phyloP scores from a whole-genome alignment of 2,888 invertebrate genomes.

The Lithophane semibrunnea region DNA sequence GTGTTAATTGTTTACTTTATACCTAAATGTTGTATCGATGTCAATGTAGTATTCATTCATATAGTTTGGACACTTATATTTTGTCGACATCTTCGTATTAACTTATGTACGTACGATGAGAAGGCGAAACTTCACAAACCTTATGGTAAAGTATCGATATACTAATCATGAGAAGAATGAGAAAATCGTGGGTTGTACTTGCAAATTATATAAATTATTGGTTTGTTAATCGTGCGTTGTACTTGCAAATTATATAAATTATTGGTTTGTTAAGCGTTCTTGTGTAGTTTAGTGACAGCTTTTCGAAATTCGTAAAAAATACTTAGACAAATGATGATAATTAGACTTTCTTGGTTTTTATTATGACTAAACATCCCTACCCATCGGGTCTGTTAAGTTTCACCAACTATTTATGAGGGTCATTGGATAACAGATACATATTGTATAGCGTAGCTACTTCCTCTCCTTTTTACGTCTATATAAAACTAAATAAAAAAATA shows the following conservation, averaged over 20 bases:
- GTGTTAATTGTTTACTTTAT: conserved; percentile 43
- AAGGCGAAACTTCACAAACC: conserved; percentile 33
- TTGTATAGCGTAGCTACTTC: conserved; percentile 26
- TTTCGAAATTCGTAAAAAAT: background rate
- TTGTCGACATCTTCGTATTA: conserved; percentile 17
- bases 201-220: background rate
- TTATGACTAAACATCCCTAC: conserved; percentile 1
- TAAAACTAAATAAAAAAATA: background rate
- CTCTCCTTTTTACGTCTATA: conserved; percentile 12
- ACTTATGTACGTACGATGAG: conserved; percentile 12
- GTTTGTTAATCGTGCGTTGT: background rate
- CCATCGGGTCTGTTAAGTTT: conserved; percentile 27
- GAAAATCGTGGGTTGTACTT: background rate
- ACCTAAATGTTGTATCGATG: conserved; percentile 41
- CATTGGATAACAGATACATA: conserved; percentile 6
- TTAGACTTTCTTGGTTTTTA: background rate
- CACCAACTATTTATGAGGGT: conserved; percentile 3
- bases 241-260: background rate
- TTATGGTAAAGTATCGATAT: background rate
- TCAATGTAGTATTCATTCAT: conserved; percentile 34
- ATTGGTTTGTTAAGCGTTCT: background rate
- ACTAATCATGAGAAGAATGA: background rate
- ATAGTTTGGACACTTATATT: conserved; percentile 18
- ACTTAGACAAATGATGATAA: background rate
- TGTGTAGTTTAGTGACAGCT: background rate